Base-by-base conservation (phyloP, 2,113 vertebrate species). In the Puffinus mauretanicus region DNA sequence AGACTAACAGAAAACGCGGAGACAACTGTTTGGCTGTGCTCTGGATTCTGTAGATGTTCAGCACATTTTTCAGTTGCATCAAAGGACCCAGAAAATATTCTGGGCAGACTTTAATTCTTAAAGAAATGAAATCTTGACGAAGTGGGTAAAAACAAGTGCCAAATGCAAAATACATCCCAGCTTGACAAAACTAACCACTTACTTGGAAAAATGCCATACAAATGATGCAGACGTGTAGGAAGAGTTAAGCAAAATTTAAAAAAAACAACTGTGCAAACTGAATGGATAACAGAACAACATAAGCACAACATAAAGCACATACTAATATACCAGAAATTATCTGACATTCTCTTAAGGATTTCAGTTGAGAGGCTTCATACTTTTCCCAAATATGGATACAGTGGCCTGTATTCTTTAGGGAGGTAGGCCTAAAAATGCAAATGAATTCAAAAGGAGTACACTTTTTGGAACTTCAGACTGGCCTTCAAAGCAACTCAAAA, bases 1-100 rank as follows among this genome's bases (percentile, higher is more conserved):
- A 96, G 54, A 34, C 81, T 88, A 89, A 97, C 3, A 64, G 94
- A 86, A 81, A 96, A 97, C 6, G 11, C 71, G 8, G 36, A 81
- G 40, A 55, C 18, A 24, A 92, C 30, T 73, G n/a, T 73, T 66
- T 49, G 90, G 85, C 67, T 88, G 34, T 42, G 44, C 15, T 42
- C 58, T 62, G 47, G 21, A 67, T 78, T 67, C 47, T 82, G 47
- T 36, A 42, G 42, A 46, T 2, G 13, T 57, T 72, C 42, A 47
- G 40, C 64, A 40, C 13, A 8, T 42, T 58, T 66, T 46, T 54
- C 38, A 65, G 27, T 30, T 36, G 58, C 40, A 26, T 46, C 36
- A 40, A 66, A 75, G 72, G 24, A 47, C 42, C 51, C 32, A 21
- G 40, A 55, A 66, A 85, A 36, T 38, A 64, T 34, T 65, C 29